Base-by-base conservation (phyloP, 2,797 vertebrate species). In the Siniperca obscura region DNA sequence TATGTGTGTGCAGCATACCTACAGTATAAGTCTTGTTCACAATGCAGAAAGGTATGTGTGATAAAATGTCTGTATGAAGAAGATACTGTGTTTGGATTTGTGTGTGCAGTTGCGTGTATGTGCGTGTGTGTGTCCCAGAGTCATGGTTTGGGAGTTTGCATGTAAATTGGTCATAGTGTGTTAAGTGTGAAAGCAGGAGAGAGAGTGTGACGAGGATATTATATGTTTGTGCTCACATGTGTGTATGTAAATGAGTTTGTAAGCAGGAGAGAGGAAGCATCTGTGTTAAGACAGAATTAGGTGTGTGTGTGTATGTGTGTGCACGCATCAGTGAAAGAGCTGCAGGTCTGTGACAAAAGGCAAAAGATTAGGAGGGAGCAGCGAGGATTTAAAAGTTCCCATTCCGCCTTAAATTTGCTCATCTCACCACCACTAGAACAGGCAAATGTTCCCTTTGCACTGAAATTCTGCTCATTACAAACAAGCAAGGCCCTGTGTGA, bases 301-400 rank as follows among this genome's bases (percentile, higher is more conserved):
- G 40, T 83, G 70, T 65, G 75, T 80, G 40, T 76, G 76, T 81
- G 70, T 76, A 48, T 81, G 74, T 61, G 78, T 70, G 46, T 69
- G 74, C 50, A 61, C 21, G 77, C 9, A 34, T 74, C 55, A 48
- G 60, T 59, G 57, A 80, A 71, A 70, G 68, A 86, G 81, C 80
- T 81, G 83, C 81, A 89, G 80, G 77, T 90, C 83, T 92, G 78
- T 89, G 84, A 92, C 86, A 92, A 89, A 93, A 87, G 46, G 82
- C 81, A 72, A 76, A 83, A 89, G 90, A 91, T 93, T 90, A 91
- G 80, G 69, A 87, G 59, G 66, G 76, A 87, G 86, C 80, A 82
- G 86, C 3, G 13, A 86, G 87, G 85, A 87, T 93, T 93, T 88
- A 79, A 85, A 74, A 90, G 68, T 85, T 81, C 75, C 81, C 74